Evolutionary conservation across 2,113 vertebrate species (phyloP).

Genomic region (Takifugu bimaculatus): DNA sequence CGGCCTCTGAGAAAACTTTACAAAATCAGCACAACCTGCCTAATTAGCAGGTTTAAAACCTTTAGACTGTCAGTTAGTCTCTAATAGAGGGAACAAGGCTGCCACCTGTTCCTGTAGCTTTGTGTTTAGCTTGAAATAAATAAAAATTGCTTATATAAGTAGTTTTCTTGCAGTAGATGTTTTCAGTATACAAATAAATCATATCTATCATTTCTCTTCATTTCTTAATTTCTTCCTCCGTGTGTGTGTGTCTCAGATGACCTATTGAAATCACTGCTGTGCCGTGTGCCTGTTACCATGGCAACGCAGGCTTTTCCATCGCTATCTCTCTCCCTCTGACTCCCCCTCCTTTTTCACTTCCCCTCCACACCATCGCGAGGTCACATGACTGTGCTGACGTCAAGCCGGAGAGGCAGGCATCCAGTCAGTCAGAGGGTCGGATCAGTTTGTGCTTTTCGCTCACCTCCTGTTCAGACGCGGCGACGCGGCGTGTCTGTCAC

Average conservation of each 20-base stretch:
- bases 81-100: too few relatives aligned
- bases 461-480: conserved; percentile 53
- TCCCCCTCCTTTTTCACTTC: conserved; percentile 63
- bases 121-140: neutral
- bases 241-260: conserved; percentile 75
- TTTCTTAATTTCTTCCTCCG: conserved; percentile 27
- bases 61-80: too few relatives aligned
- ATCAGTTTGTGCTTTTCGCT: conserved; percentile 73
- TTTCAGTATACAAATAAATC: too few relatives aligned
- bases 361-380: conserved; percentile 50
- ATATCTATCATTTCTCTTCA: neutral
- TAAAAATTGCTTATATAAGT: neutral
- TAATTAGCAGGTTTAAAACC: too few relatives aligned
- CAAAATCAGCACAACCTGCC: too few relatives aligned
- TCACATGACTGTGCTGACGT: conserved; percentile 90
- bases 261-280: conserved; percentile 87
- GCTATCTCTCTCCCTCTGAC: conserved; percentile 46
- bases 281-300: conserved; percentile 85
- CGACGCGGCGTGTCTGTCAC: conserved; percentile 67
- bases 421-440: conserved; percentile 67
- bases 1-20: too few relatives aligned
- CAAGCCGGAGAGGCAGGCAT: conserved; percentile 67
- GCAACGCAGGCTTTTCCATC: conserved; percentile 79
- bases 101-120: too few relatives aligned
- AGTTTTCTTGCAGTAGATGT: too few relatives aligned